phyloP scores from a whole-genome alignment of 2,113 vertebrate species.

The Callospermophilus lateralis region DNA sequence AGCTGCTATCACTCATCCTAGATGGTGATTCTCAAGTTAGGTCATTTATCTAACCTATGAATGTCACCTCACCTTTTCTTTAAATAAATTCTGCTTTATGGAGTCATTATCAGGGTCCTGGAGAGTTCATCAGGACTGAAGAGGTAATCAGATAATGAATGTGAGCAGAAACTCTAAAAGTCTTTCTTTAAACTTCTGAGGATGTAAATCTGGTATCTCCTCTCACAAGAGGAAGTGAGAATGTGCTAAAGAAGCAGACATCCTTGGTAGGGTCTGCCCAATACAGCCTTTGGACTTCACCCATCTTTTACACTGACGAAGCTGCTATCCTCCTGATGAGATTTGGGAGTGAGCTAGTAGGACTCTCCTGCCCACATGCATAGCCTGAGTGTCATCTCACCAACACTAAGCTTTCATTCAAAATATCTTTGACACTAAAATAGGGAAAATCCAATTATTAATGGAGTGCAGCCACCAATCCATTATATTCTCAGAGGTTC shows the following conservation, averaged over 20 bases:
- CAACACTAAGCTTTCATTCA: neutral
- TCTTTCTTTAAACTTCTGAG: slow-evolving; percentile 33
- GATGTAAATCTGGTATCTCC: slow-evolving; percentile 23
- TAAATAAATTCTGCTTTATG: neutral
- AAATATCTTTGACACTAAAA: neutral
- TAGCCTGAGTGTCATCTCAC: neutral
- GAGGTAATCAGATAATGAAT: neutral
- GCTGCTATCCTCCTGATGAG: neutral
- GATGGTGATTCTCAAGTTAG: neutral
- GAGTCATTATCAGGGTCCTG: neutral
- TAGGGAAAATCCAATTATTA: neutral
- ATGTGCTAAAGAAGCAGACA: neutral
- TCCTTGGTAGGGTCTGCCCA: neutral
- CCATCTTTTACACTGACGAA: neutral
- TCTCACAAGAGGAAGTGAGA: neutral
- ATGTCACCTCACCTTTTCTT: neutral
- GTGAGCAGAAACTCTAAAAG: neutral
- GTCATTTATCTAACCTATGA: slow-evolving; percentile 6
- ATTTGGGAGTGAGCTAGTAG: neutral
- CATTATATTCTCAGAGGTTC: neutral
- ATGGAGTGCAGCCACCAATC: neutral
- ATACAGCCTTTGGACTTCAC: neutral
- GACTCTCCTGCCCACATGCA: neutral
- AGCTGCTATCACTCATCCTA: slow-evolving; percentile 28
- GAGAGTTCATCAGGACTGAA: neutral